Percentiles rank a stretch among this genome's conserved stretches.
These are phyloP conservation scores for Neotoma lepida DNA, from an alignment of 2,113 vertebrate species.

Conservation along the genomic window DNA sequence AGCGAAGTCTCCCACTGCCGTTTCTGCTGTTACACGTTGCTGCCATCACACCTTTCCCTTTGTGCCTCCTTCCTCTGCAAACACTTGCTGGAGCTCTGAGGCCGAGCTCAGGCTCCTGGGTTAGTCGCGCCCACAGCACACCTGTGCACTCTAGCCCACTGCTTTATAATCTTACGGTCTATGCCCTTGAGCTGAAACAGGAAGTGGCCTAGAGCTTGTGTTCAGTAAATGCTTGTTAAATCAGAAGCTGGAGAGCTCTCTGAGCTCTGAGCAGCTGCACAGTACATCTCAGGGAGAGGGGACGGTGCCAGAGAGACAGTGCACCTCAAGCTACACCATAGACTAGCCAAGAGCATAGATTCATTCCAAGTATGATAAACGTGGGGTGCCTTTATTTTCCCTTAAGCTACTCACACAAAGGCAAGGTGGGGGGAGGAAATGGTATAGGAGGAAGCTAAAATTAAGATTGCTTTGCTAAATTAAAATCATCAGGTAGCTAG, in stretches of 20 bases:
- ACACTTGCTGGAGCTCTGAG: not conserved
- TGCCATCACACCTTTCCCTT: not conserved
- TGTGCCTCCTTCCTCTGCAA: not conserved
- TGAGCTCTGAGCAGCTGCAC: not conserved
- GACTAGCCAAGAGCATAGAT: not conserved
- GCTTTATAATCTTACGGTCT: not conserved
- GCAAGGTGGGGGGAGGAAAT: not conserved
- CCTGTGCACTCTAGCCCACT: not conserved
- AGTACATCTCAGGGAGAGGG: not conserved
- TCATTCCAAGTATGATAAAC: not conserved
- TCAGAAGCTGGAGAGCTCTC: not conserved
- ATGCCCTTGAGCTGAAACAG: not conserved
- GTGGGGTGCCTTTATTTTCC: not conserved
- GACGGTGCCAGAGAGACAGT: not conserved
- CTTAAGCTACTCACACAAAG: conserved; percentile 3
- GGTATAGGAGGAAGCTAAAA: conserved; percentile 40
- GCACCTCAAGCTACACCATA: not conserved
- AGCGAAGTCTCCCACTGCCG: not conserved
- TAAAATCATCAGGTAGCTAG: not conserved
- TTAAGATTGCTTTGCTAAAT: conserved; percentile 52
- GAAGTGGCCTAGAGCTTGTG: not conserved
- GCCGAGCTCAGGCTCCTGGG: not conserved
- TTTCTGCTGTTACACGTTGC: not conserved
- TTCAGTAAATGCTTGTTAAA: not conserved
- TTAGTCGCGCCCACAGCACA: not conserved